Percentiles rank a stretch among this genome's conserved stretches.
Evolutionary conservation across 2,888 invertebrate species (phyloP).

Genomic region (Plebejus argus): DNA sequence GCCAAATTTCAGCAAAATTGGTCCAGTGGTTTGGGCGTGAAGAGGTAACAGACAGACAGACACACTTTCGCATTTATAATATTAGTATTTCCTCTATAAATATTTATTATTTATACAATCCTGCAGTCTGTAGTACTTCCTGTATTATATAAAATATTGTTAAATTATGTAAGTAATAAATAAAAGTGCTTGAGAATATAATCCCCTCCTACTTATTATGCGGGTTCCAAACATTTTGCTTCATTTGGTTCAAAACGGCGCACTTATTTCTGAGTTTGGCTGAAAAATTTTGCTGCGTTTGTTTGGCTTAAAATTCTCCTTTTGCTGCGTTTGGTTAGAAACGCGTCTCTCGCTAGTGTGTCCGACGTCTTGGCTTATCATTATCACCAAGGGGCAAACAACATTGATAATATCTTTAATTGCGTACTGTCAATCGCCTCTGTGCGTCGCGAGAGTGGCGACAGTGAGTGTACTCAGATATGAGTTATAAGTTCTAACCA

Average conservation of each 20-base stretch:
- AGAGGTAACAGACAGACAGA: no score
- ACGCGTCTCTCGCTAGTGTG: background rate
- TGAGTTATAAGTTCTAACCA: background rate
- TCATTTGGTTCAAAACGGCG: background rate
- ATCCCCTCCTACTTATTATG: slow-evolving; percentile 17
- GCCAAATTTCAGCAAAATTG: no score
- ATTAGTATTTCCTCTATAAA: slow-evolving; percentile 5
- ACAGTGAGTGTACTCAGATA: background rate
- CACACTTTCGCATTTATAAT: no score
- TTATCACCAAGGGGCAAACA: slow-evolving; percentile 47
- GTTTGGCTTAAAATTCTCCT: background rate
- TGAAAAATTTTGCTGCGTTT: background rate
- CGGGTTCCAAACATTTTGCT: background rate
- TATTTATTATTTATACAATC: background rate
- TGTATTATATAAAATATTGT: background rate
- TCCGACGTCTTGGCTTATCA: slow-evolving; percentile 36
- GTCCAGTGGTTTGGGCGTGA: no score
- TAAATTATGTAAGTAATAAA: slow-evolving; percentile 11
- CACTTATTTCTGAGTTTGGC: background rate
- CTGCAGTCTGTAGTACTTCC: background rate
- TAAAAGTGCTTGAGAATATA: slow-evolving; percentile 5
- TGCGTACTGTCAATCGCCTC: slow-evolving; percentile 46
- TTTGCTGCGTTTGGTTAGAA: background rate
- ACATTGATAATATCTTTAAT: slow-evolving; percentile 54
- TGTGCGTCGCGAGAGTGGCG: slow-evolving; percentile 35